Evolutionary conservation across 2,113 vertebrate genomes (phyloP).

Genomic region (Oxygymnocypris stewartii): DNA sequence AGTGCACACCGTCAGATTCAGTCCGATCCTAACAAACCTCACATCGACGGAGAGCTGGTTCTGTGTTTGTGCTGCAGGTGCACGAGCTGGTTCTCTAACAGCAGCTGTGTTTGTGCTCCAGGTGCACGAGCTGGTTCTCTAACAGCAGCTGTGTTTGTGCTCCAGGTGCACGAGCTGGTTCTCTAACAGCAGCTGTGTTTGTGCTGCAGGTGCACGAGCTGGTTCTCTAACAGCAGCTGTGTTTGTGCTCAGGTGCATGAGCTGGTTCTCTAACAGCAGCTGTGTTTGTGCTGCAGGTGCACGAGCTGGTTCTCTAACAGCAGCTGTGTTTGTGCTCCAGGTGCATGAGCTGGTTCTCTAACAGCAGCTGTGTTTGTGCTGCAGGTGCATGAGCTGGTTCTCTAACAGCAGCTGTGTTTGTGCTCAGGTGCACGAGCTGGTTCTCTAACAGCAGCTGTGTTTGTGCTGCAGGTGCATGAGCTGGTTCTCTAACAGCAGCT

Average conservation of each 20-base stretch:
- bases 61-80: slow-evolving; percentile 74
- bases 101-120: slow-evolving; percentile 57
- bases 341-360: slow-evolving; percentile 89
- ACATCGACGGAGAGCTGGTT: no score
- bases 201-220: slow-evolving; percentile 89
- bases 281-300: slow-evolving; percentile 77
- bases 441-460: slow-evolving; percentile 55
- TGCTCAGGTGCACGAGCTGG: slow-evolving; percentile 92
- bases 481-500: slow-evolving; percentile 71
- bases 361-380: no score
- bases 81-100: slow-evolving; percentile 84
- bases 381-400: slow-evolving; percentile 95
- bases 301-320: slow-evolving; percentile 82
- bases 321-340: slow-evolving; percentile 64
- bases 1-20: no score
- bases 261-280: slow-evolving; percentile 73
- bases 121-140: slow-evolving; percentile 91
- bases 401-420: no score
- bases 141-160: no score
- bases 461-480: slow-evolving; percentile 86
- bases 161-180: slow-evolving; percentile 95
- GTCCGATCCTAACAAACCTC: no score
- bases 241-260: slow-evolving; percentile 85
- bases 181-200: no score
- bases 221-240: slow-evolving; percentile 65